phyloP scores from a whole-genome alignment of 2,113 vertebrate genomes.

The Cichladusa arquata region DNA sequence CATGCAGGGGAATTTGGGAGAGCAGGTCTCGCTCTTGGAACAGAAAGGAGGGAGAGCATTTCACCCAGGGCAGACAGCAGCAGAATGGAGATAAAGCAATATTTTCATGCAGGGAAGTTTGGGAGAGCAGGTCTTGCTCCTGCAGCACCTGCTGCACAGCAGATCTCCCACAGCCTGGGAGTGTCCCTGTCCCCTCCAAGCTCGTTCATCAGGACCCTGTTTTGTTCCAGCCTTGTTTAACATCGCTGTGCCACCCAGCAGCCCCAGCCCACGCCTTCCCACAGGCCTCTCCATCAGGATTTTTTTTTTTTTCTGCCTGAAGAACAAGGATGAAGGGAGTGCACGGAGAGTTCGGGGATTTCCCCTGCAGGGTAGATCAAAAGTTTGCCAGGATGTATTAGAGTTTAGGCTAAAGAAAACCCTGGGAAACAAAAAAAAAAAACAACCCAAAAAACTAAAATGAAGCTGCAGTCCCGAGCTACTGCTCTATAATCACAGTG shows the following conservation, averaged over 20 bases:
- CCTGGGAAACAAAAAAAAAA: neutral
- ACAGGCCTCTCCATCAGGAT: neutral
- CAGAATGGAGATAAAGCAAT: fast-evolving
- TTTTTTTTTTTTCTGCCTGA: neutral
- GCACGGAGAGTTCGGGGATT: neutral
- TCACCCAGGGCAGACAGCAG: neutral
- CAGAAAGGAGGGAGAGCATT: neutral
- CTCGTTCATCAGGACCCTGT: neutral
- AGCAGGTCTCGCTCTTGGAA: too few relatives aligned
- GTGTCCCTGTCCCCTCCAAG: neutral
- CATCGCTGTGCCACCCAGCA: fast-evolving
- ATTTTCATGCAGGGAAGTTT: neutral
- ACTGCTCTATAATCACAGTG: neutral
- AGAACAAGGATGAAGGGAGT: neutral
- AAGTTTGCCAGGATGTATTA: constrained; percentile 14
- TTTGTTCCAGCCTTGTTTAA: neutral
- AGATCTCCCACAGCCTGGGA: neutral
- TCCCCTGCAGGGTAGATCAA: constrained; percentile 59
- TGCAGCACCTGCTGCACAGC: neutral
- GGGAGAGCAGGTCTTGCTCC: neutral
- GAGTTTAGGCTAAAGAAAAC: neutral
- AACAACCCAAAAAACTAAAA: neutral
- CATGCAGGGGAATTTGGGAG: neutral
- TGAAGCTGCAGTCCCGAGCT: neutral
- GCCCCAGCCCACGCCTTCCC: constrained; percentile 10